Conservation (phyloP, 2,888 invertebrate genomes). For the Dasysyrphus tricinctus region DNA sequence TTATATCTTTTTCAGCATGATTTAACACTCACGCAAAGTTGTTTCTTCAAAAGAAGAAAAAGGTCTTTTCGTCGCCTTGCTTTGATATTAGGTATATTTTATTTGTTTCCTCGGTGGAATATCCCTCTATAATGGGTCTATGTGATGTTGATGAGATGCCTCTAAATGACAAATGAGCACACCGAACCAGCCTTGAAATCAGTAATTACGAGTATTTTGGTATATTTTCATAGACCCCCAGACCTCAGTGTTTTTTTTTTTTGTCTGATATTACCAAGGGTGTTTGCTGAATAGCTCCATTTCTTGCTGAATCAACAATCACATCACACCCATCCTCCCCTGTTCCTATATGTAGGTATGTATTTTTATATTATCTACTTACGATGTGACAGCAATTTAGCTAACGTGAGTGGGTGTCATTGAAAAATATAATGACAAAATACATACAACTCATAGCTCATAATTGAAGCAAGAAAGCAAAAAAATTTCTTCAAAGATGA, state of each 20-base stretch:
- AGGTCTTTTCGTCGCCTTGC: slow-evolving; percentile 22
- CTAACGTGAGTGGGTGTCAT: slow-evolving; percentile 29
- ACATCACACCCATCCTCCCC: neutral
- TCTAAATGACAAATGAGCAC: slow-evolving; percentile 54
- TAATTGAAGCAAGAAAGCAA: slow-evolving; percentile 11
- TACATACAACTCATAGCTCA: slow-evolving; percentile 19
- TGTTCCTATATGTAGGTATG: neutral
- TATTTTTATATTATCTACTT: slow-evolving; percentile 23
- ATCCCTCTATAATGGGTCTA: neutral
- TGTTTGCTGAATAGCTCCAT: slow-evolving; percentile 6
- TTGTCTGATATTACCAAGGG: slow-evolving; percentile 17
- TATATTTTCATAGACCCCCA: neutral
- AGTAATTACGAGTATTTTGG: slow-evolving; percentile 56
- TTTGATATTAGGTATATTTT: slow-evolving; percentile 3
- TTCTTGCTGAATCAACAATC: neutral
- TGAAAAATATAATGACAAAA: slow-evolving; percentile 16
- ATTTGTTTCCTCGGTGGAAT: neutral
- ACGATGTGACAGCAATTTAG: slow-evolving; percentile 37
- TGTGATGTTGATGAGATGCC: slow-evolving; percentile 27
- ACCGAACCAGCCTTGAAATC: slow-evolving; percentile 33
- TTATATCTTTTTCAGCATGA: slow-evolving; percentile 36
- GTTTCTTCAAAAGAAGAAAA: slow-evolving; percentile 12
- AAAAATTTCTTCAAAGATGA: slow-evolving; percentile 34
- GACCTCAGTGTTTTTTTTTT: neutral
- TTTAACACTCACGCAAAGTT: slow-evolving; percentile 24